Evolutionary conservation across 92 coral and sea anemone genomes (phyloP), one percentile per base, ranked within the genome.

Genomic region (Palythoa grandiflora): DNA sequence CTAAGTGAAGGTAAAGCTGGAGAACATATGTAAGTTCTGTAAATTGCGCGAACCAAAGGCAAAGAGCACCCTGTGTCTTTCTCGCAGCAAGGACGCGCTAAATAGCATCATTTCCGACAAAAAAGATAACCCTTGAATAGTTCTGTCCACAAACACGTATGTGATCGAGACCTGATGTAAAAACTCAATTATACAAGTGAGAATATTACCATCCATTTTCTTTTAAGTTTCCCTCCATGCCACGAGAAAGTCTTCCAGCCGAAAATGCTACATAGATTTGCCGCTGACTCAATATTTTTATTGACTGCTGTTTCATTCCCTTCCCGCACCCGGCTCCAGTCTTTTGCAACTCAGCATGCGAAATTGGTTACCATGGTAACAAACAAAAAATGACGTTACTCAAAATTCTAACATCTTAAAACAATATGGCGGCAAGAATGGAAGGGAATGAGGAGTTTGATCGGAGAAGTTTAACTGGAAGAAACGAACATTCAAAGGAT

Each of bases 211-310:
- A 95, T 89, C 98, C 98, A 89, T 93, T 93, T 88, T 95, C 96
- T 91, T 93, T 93, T 91, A 95, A 93, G 93, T 93, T 93, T 93
- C 94, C 96, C 93, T 95, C 98, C 98, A 95, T 95, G 96, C 98
- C 98, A 95, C 98, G 96, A 95, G 96, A 89, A 93, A 93, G 89
- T 93, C 98, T 95, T 93, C 92, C 89, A 93, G 89, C 93, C 39
- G 79, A 79, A 77, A 63, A 54, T 83, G 38, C 91, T 89, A 68
- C 78, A 55, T 13, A 21, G 86, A 74, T 20, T 12, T 9, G 51
- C 90, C 78, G 86, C 76, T 81, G 86, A 68, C 86, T 38, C 38
- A 40, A 53, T 65, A 80, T 66, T 66, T 68, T 51, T 21, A 7
- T 11, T n/a, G 75, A 80, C 75, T 19, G 75, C 85, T 5, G 73